A percentile compares a stretch with the other conserved stretches of the same genome.
Evolutionary conservation across 35 echinoderm and acorn worm genomes (phyloP).

Genomic region (Diadema setosum): DNA sequence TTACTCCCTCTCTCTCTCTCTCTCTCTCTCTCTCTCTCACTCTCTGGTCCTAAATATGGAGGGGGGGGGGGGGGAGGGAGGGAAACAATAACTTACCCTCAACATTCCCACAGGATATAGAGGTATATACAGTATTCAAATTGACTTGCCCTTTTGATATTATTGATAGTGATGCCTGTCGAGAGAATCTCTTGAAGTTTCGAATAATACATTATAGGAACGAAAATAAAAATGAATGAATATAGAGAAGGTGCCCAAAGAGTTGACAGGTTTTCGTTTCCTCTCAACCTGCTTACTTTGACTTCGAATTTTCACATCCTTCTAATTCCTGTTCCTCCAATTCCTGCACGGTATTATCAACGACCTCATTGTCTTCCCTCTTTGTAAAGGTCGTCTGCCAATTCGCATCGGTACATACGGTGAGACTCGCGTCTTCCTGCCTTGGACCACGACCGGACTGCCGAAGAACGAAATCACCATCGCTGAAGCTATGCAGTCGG

Average conservation of each 20-base stretch:
- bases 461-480: conserved; percentile 62
- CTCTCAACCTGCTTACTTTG: neutral
- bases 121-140: too few relatives aligned
- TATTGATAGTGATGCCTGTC: too few relatives aligned
- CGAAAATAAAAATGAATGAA: too few relatives aligned
- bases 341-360: too few relatives aligned
- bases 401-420: conserved; percentile 46
- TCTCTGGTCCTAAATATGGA: neutral
- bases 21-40: neutral
- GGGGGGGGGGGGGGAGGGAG: too few relatives aligned
- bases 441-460: conserved; percentile 15
- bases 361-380: neutral
- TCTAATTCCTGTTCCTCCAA: neutral
- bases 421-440: conserved; percentile 19
- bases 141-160: too few relatives aligned
- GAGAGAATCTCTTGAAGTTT: too few relatives aligned
- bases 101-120: too few relatives aligned
- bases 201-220: too few relatives aligned
- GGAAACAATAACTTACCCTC: too few relatives aligned
- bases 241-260: too few relatives aligned
- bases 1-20: neutral
- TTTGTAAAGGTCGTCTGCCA: conserved; percentile 41
- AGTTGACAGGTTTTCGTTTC: neutral
- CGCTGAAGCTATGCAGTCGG: conserved; percentile 47
- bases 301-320: neutral